Evolutionary conservation across 2,797 vertebrate species (phyloP), one percentile per base, ranked within the genome.

Genomic region (Ctenosaura bakeri): DNA sequence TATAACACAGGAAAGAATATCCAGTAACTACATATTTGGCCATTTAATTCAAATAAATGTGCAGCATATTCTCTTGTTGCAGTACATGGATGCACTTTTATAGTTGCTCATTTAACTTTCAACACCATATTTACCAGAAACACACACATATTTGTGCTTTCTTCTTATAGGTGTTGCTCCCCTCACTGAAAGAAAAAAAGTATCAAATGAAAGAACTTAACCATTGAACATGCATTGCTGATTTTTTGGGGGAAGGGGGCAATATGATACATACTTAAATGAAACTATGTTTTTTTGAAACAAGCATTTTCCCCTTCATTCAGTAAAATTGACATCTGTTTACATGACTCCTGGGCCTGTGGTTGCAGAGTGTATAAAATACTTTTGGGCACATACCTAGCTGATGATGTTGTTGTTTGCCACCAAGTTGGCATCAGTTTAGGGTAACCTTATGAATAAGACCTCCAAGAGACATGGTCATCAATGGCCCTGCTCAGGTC

Each of bases 1-100:
- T 74, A 93, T 88, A 42, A 92, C 93, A 91, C 86, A 92, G 50
- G 93, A 46, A 22, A 5, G 2, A 10, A 46, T 73, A 56, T 29
- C 54, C 64, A 32, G 69, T 52, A 13, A 88, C 62, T 80, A 69
- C 24, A 20, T 18, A 77, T 62, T 80, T 52, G 29, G 2, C 29
- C 32, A 79, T 50, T 24, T 79, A 79, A 79, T 38, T 76, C 56
- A 24, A 32, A 87, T 38, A 7, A 12, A n/a, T 14, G 20, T 20
- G 38, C 59, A 16, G 54, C 8, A 32, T 22, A 56, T 32, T 42
- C 29, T 56, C 35, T 73, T 42, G 22, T 42, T 81, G 6, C 12
- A 38, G 46, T 74, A 9, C 42, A 74, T 29, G 16, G 42, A 32
- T 59, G 24, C 7, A 54, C 38, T 71, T 62, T 71, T 88, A 38